A percentile compares a stretch with the other conserved stretches of the same genome.
These are phyloP conservation scores for Pseudolycoriella hygida DNA, from an alignment of 2,888 invertebrate genomes.

Conservation along the genomic window DNA sequence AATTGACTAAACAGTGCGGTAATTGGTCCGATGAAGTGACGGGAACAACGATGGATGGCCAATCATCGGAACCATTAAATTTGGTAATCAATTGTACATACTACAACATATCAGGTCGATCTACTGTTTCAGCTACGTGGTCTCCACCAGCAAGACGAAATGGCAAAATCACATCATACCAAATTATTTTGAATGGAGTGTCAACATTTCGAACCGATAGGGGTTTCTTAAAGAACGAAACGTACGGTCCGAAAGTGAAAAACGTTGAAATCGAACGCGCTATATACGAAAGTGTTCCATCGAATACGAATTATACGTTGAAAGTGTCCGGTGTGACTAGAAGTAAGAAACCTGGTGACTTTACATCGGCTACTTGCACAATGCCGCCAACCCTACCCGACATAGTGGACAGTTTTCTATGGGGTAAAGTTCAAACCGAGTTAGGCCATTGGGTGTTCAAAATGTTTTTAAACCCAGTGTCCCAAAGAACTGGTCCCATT, in stretches of 20 bases:
- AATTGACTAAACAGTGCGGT: slow-evolving; percentile 57
- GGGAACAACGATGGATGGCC: slow-evolving; percentile 70
- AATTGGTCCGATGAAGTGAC: slow-evolving; percentile 59
- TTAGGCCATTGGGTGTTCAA: slow-evolving; percentile 55
- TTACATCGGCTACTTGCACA: slow-evolving; percentile 41
- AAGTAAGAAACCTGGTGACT: slow-evolving; percentile 52
- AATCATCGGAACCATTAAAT: slow-evolving; percentile 53
- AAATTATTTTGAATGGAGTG: slow-evolving; percentile 39
- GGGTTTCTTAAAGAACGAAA: slow-evolving; percentile 28
- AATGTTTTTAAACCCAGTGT: slow-evolving; percentile 53
- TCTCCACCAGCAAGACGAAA: slow-evolving; percentile 52
- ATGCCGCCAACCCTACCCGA: slow-evolving; percentile 59
- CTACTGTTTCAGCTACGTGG: slow-evolving; percentile 55
- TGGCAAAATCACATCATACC: slow-evolving; percentile 62
- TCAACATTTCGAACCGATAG: slow-evolving; percentile 36
- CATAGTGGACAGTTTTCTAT: slow-evolving; percentile 30
- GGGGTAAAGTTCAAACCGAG: slow-evolving; percentile 40
- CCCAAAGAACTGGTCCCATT: slow-evolving; percentile 73
- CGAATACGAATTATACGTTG: slow-evolving; percentile 73
- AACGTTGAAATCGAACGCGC: slow-evolving; percentile 34
- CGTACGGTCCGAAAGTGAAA: slow-evolving; percentile 40
- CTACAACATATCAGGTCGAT: slow-evolving; percentile 32
- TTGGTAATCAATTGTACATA: slow-evolving; percentile 46
- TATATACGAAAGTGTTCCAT: slow-evolving; percentile 49
- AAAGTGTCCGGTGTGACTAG: slow-evolving; percentile 60